Evolutionary conservation across 2,888 invertebrate genomes (phyloP).

Genomic region (Agriotes lineatus): DNA sequence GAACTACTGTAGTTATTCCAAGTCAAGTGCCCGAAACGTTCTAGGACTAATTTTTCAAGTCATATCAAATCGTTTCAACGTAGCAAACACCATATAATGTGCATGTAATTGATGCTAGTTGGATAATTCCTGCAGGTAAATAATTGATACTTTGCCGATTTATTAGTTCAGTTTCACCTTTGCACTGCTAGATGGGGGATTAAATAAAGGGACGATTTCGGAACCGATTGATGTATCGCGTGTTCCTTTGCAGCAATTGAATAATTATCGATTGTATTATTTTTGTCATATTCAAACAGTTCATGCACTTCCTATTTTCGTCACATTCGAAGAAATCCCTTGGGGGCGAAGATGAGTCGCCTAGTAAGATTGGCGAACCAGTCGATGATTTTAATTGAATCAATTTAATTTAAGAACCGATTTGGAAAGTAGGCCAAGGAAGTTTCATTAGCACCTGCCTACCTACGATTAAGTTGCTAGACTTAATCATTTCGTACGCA

Average conservation of each 20-base stretch:
- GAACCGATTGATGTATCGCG: slow-evolving; percentile 21
- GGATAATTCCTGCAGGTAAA: slow-evolving; percentile 34
- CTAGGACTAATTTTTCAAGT: slow-evolving; percentile 24
- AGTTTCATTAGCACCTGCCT: not conserved
- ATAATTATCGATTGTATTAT: slow-evolving; percentile 37
- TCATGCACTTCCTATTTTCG: slow-evolving; percentile 12
- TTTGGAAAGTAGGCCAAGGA: slow-evolving; percentile 2
- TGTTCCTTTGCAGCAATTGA: slow-evolving; percentile 28
- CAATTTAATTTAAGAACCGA: not conserved
- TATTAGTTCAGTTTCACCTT: slow-evolving; percentile 2
- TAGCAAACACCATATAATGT: slow-evolving; percentile 16
- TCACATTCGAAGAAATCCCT: not conserved
- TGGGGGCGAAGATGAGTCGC: too few relatives aligned
- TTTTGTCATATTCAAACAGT: slow-evolving; percentile 19
- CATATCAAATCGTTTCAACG: slow-evolving; percentile 20
- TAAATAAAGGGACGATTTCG: slow-evolving; percentile 8
- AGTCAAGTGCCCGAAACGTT: slow-evolving; percentile 35
- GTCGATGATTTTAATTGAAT: too few relatives aligned
- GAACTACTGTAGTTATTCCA: slow-evolving; percentile 21
- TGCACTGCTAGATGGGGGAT: slow-evolving; percentile 29
- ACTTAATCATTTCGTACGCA: too few relatives aligned
- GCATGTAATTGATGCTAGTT: slow-evolving; percentile 28
- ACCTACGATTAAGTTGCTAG: too few relatives aligned
- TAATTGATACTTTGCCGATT: slow-evolving; percentile 6
- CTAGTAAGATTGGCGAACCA: too few relatives aligned